A percentile compares a stretch with the other conserved stretches of the same genome.
Evolutionary conservation across 2,113 vertebrate genomes (phyloP).

Genomic region (Microtus ochrogaster): DNA sequence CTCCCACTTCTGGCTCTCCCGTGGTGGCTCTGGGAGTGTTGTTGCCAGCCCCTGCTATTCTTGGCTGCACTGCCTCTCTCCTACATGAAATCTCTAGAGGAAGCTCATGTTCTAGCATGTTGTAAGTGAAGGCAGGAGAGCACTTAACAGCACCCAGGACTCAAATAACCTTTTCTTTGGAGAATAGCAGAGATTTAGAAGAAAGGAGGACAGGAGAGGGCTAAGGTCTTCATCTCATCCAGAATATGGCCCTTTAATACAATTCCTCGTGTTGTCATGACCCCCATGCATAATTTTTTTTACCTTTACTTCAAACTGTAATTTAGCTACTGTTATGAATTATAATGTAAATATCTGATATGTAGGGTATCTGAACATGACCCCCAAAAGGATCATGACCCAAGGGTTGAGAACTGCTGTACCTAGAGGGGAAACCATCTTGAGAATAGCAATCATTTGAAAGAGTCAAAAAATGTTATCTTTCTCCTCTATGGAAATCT

Average conservation of each 20-base stretch:
- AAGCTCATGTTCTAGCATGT: conserved; percentile 58
- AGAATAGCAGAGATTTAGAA: background rate
- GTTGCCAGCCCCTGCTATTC: conserved; percentile 61
- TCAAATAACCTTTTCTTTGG: conserved; percentile 44
- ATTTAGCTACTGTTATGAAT: background rate
- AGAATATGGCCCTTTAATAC: background rate
- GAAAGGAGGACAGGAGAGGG: background rate
- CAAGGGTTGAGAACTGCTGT: background rate
- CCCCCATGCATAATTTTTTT: background rate
- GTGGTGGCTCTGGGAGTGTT: background rate
- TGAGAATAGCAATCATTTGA: background rate
- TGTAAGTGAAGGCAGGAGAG: conserved; percentile 59
- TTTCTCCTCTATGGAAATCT: background rate
- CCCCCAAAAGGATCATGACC: background rate
- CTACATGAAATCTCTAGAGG: conserved; percentile 34
- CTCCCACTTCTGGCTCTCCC: background rate
- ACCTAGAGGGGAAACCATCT: background rate
- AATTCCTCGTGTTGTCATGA: background rate
- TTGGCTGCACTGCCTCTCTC: conserved; percentile 51
- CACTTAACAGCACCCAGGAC: conserved; percentile 13
- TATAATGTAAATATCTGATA: background rate
- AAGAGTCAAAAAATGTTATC: background rate
- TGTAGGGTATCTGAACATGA: background rate
- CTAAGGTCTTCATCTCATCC: background rate
- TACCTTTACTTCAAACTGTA: background rate